phyloP scores from a whole-genome alignment of 1,140 invertebrate species.

The Ephestia elutella region DNA sequence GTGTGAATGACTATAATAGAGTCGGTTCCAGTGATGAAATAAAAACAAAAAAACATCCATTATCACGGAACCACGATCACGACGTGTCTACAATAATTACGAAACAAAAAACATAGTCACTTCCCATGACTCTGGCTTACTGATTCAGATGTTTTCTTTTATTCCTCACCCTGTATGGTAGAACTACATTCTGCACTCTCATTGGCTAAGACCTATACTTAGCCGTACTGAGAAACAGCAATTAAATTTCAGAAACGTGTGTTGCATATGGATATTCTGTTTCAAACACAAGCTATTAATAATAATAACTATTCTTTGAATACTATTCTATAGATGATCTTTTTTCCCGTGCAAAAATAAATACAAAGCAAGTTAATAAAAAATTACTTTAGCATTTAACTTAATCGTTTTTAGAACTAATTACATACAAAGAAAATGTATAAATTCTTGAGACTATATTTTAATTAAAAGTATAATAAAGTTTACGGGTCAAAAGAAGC shows the following conservation, averaged over 20 bases:
- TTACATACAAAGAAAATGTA: too few species aligned
- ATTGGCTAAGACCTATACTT: constrained; percentile 4
- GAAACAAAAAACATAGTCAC: constrained; percentile 44
- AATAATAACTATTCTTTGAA: too few species aligned
- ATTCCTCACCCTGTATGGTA: constrained; percentile 1
- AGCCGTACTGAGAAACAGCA: not conserved
- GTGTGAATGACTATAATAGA: not conserved
- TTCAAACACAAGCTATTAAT: not conserved
- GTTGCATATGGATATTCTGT: not conserved
- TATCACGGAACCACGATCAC: constrained; percentile 43
- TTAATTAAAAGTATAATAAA: too few species aligned
- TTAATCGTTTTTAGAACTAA: too few species aligned
- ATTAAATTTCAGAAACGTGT: not conserved
- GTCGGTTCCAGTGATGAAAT: constrained; percentile 28
- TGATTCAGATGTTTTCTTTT: constrained; percentile 21
- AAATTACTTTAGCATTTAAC: too few species aligned
- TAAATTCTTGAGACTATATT: too few species aligned
- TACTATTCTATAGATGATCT: too few species aligned
- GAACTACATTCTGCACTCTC: not conserved
- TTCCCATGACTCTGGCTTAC: constrained; percentile 63
- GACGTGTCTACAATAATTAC: constrained; percentile 41
- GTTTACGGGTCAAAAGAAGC: too few species aligned
- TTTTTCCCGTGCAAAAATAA: too few species aligned
- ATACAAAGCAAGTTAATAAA: too few species aligned
- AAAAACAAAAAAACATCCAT: constrained; percentile 38